A percentile compares a stretch with the other conserved stretches of the same genome.
Conservation (phyloP, 2,888 invertebrate species). For the Hyles lineata region DNA sequence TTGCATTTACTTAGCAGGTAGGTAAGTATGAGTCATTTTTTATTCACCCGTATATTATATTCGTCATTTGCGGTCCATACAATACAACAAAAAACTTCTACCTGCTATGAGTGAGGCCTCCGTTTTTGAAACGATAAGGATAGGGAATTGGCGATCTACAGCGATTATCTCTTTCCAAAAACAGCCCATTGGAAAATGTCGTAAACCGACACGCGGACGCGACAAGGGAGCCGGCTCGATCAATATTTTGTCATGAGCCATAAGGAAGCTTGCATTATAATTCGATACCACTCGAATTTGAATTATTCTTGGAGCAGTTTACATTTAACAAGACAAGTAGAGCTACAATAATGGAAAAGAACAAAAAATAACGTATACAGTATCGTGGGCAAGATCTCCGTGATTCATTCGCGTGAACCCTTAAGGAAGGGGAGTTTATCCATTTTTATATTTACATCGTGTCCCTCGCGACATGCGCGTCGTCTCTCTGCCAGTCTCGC, state of each 20-base stretch:
- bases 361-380: conserved; percentile 24
- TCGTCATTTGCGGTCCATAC: conserved; percentile 64
- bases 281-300: conserved; percentile 69
- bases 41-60: conserved; percentile 47
- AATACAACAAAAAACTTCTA: conserved; percentile 75
- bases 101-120: conserved; percentile 70
- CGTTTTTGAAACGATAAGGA: conserved; percentile 68
- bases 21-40: conserved; percentile 52
- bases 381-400: conserved; percentile 58
- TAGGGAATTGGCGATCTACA: conserved; percentile 67
- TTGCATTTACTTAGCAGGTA: conserved; percentile 17
- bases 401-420: conserved; percentile 82
- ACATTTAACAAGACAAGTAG: too few relatives aligned
- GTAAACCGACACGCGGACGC: conserved; percentile 49
- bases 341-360: neutral
- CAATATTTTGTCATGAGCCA: conserved; percentile 76
- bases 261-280: conserved; percentile 71
- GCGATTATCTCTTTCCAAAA: conserved; percentile 69
- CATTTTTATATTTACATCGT: conserved; percentile 84
- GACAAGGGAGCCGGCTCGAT: conserved; percentile 67
- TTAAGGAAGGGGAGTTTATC: conserved; percentile 81
- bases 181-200: conserved; percentile 68
- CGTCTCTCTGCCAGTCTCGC: conserved; percentile 80
- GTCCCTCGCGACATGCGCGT: conserved; percentile 83
- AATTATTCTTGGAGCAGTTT: conserved; percentile 42